Percentiles rank a stretch among this genome's conserved stretches.
These are phyloP conservation scores for Scaptomyza graminum DNA, from an alignment of 1,140 invertebrate species.

Conservation along the genomic window DNA sequence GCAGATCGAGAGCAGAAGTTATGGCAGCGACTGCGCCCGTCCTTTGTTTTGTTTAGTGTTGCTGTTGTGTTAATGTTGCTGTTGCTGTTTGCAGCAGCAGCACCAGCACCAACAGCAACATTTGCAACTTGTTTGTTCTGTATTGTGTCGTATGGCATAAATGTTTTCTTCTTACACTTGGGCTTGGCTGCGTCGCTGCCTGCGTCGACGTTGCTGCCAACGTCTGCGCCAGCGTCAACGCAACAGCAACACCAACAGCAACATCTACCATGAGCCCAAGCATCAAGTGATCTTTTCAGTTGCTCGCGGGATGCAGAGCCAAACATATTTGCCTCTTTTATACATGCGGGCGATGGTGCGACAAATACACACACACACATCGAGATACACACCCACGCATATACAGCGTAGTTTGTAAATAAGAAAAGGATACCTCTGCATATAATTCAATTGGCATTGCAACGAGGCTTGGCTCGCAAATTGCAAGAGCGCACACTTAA, in stretches of 20 bases:
- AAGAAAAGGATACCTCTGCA: constrained; percentile 42
- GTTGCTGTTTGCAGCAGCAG: constrained; percentile 34
- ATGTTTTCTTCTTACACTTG: constrained; percentile 2
- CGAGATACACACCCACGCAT: constrained; percentile 30
- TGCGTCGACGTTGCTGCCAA: background rate
- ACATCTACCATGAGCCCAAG: constrained; percentile 34
- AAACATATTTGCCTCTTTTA: constrained; percentile 46
- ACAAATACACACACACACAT: constrained; percentile 36
- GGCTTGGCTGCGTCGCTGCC: constrained; percentile 26
- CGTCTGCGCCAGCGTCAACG: background rate
- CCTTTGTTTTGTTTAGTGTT: constrained; percentile 24
- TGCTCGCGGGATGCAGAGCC: constrained; percentile 60
- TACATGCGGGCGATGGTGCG: constrained; percentile 43
- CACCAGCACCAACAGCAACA: constrained; percentile 28
- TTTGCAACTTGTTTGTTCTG: constrained; percentile 35
- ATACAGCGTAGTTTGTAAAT: constrained; percentile 4
- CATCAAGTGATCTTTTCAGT: constrained; percentile 62
- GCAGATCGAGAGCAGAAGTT: constrained; percentile 25
- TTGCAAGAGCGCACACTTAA: constrained; percentile 38
- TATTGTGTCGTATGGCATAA: constrained; percentile 10
- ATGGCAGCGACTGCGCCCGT: constrained; percentile 59
- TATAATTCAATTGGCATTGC: constrained; percentile 16
- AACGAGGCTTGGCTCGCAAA: constrained; percentile 55
- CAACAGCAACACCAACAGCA: background rate
- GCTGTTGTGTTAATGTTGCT: constrained; percentile 39